Conservation (phyloP, 2,113 vertebrate species). For the Ailuropoda melanoleuca region DNA sequence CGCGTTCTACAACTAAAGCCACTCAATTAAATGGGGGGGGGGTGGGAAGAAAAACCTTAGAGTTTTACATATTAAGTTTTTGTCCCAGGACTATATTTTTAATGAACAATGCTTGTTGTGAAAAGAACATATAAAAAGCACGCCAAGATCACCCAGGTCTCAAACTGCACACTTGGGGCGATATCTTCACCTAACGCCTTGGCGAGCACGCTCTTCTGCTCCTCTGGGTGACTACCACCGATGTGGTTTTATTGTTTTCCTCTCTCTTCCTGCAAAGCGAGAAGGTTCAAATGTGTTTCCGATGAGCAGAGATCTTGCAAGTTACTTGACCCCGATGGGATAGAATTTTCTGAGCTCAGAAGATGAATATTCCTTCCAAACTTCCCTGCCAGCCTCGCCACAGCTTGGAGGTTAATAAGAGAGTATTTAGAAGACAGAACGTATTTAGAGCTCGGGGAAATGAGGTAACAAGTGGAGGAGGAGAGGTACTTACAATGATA, state of each 20-base stretch:
- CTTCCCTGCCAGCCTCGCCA: background rate
- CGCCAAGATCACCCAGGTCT: background rate
- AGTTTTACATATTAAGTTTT: background rate
- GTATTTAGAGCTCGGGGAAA: background rate
- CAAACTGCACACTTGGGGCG: background rate
- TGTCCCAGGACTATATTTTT: background rate
- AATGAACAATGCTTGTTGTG: background rate
- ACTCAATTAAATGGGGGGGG: background rate
- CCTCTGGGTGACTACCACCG: background rate
- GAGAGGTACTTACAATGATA: background rate
- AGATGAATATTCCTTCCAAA: constrained; percentile 9
- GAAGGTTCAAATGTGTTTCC: constrained; percentile 52
- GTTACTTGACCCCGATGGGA: constrained; percentile 42
- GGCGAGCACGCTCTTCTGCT: background rate
- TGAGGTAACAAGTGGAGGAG: background rate
- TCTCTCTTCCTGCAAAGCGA: constrained; percentile 16
- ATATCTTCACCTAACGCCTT: background rate
- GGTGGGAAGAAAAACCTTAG: background rate
- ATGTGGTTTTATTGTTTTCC: background rate
- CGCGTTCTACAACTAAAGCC: background rate
- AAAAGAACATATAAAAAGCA: background rate
- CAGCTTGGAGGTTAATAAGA: constrained; percentile 52
- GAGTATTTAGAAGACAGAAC: constrained; percentile 17
- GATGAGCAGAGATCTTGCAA: constrained; percentile 30
- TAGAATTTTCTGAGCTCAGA: constrained; percentile 47